Percentiles rank a stretch among this genome's conserved stretches.
Evolutionary conservation across 2,888 invertebrate genomes (phyloP).

Genomic region (Yponomeuta cagnagella): DNA sequence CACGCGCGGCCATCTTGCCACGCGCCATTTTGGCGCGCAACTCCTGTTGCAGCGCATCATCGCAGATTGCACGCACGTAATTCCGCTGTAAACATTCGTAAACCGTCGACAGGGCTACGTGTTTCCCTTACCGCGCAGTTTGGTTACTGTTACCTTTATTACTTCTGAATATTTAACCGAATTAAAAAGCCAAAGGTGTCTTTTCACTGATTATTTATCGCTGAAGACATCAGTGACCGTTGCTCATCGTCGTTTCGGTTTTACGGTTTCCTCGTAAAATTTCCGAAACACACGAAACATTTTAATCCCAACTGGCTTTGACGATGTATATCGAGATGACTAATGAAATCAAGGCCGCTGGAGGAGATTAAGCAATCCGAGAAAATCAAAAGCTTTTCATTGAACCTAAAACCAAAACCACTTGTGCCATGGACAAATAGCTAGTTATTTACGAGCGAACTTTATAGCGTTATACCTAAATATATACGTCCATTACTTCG

Average conservation of each 20-base stretch:
- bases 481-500: conserved; percentile 22
- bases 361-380: not conserved
- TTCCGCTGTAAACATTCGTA: conserved; percentile 64
- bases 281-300: not conserved
- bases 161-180: not conserved
- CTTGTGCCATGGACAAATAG: conserved; percentile 12
- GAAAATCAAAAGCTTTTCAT: not conserved
- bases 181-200: not conserved
- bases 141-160: conserved; percentile 10
- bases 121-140: conserved; percentile 1
- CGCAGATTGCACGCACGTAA: conserved; percentile 51
- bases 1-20: conserved; percentile 54
- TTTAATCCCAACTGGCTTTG: not conserved
- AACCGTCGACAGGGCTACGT: conserved; percentile 9
- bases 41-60: conserved; percentile 21
- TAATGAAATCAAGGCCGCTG: not conserved
- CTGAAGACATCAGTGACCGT: not conserved
- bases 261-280: conserved; percentile 8
- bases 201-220: not conserved
- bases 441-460: conserved; percentile 28
- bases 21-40: conserved; percentile 50
- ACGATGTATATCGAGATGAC: not conserved
- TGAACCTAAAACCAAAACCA: conserved; percentile 5
- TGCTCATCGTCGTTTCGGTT: not conserved
- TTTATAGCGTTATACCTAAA: conserved; percentile 27